Conservation (phyloP, 2,888 invertebrate genomes). For the Megastigmus dorsalis region DNA sequence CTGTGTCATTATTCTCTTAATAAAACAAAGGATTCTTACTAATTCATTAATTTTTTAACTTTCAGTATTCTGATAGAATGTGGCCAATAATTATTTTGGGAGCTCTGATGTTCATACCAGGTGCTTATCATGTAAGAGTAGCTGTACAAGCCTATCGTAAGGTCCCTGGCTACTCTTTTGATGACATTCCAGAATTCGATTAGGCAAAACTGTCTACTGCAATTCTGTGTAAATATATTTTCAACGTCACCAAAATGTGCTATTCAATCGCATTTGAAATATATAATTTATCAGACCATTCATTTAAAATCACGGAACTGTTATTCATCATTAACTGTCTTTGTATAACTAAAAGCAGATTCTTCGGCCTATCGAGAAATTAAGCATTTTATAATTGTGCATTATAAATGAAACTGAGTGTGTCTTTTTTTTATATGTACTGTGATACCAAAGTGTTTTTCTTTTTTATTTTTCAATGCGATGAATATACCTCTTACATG, state of each 20-base stretch:
- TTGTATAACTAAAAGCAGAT: slow-evolving; percentile 5
- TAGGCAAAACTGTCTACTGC: slow-evolving; percentile 65
- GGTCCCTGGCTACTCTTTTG: slow-evolving; percentile 89
- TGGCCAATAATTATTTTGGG: slow-evolving; percentile 94
- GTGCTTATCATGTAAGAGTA: slow-evolving; percentile 92
- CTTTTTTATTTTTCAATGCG: slow-evolving; percentile 33
- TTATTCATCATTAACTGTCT: not conserved
- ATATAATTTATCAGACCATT: not conserved
- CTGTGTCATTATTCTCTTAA: not conserved
- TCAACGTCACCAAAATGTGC: slow-evolving; percentile 35
- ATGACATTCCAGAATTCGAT: slow-evolving; percentile 93
- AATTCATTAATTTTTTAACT: slow-evolving; percentile 54
- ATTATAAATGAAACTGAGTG: slow-evolving; percentile 1
- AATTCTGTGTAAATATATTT: slow-evolving; percentile 39
- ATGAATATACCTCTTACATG: slow-evolving; percentile 32
- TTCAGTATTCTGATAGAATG: slow-evolving; percentile 87
- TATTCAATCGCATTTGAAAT: slow-evolving; percentile 38
- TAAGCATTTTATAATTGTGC: not conserved
- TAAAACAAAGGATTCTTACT: not conserved
- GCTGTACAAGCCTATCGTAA: slow-evolving; percentile 90
- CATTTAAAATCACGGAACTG: slow-evolving; percentile 13
- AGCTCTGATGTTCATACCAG: slow-evolving; percentile 92
- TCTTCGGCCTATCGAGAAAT: slow-evolving; percentile 20
- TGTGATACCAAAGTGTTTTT: slow-evolving; percentile 33
- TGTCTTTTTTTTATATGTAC: slow-evolving; percentile 8